Base-by-base conservation (phyloP, 2,888 invertebrate genomes). In the Tridacna gigas region DNA sequence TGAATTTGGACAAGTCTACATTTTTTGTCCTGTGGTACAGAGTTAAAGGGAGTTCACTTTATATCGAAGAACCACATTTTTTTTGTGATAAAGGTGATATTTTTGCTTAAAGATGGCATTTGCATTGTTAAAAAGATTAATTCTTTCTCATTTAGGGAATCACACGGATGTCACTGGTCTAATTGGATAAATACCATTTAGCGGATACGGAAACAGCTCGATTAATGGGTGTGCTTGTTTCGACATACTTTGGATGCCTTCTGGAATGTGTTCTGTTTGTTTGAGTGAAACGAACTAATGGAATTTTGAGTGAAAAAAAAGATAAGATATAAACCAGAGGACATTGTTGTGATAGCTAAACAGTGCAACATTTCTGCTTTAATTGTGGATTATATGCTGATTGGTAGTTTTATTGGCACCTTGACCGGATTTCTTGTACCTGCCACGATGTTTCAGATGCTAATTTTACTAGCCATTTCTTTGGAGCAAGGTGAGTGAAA, bases 141-240 rank as follows among this genome's bases (percentile, higher is more conserved):
- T 75, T 28, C 37, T 74, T 75, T 75, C 63, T 63, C 45, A 45
- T 75, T 47, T 15, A 75, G 48, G 47, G 26, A 25, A 63, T 47
- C 65, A 45, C 45, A n/a, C 65, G 22, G 75, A 75, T 75, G 75
- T 75, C 75, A 45, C 37, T 47, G 37, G 0, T 63, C 45, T 75
- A 75, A 75, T 75, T 65, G 75, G 75, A 63, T 75, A 75, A 75
- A 47, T 47, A 75, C 75, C 75, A 20, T 71, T 71, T 63, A 9
- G 71, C n/a, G 75, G 75, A 61, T 75, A 22, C 71, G 71, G 63
- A 75, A 65, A n/a, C 25, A 47, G 20, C 45, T 61, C 75, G 61
- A 47, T 75, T 61, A 75, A 26, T 45, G 37, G 75, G 25, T 61
- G 13, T 37, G 45, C 75, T 75, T 47, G 75, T 65, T 75, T 75